Evolutionary conservation across 1,140 invertebrate species (phyloP).

Genomic region (Halesus radiatus): DNA sequence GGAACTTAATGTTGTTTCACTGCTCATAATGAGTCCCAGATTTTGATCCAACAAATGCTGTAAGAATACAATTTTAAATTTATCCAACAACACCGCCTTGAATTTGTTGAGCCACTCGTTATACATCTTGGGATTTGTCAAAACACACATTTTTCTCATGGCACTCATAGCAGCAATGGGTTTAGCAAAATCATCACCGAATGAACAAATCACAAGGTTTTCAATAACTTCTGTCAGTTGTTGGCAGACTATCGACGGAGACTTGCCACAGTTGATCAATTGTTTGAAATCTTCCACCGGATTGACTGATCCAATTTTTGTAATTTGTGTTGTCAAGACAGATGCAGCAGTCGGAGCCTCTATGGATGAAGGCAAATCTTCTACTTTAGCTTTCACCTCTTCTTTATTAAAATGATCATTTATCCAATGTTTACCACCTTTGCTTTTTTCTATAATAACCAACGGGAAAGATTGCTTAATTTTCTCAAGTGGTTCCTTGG

Average conservation of each 20-base stretch:
- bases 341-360: conserved; percentile 46
- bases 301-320: conserved; percentile 63
- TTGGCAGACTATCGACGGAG: conserved; percentile 58
- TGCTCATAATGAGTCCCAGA: conserved; percentile 62
- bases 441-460: conserved; percentile 62
- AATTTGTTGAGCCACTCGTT: conserved; percentile 66
- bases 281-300: conserved; percentile 63
- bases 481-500: conserved; percentile 61
- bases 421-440: conserved; percentile 57
- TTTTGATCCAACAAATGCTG: conserved; percentile 61
- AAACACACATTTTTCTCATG: conserved; percentile 63
- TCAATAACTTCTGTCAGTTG: conserved; percentile 65
- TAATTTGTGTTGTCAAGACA: conserved; percentile 50
- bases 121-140: conserved; percentile 61
- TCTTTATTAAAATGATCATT: conserved; percentile 47
- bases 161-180: conserved; percentile 61
- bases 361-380: conserved; percentile 57
- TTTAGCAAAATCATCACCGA: conserved; percentile 63
- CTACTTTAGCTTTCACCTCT: conserved; percentile 54
- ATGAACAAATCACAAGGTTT: conserved; percentile 62
- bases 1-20: conserved; percentile 63
- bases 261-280: conserved; percentile 60
- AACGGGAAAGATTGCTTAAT: conserved; percentile 64
- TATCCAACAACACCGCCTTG: conserved; percentile 60
- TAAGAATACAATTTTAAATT: conserved; percentile 61